A percentile compares a stretch with the other conserved stretches of the same genome.
Conservation (phyloP, 2,113 vertebrate genomes). For the Myiopsitta monachus region DNA sequence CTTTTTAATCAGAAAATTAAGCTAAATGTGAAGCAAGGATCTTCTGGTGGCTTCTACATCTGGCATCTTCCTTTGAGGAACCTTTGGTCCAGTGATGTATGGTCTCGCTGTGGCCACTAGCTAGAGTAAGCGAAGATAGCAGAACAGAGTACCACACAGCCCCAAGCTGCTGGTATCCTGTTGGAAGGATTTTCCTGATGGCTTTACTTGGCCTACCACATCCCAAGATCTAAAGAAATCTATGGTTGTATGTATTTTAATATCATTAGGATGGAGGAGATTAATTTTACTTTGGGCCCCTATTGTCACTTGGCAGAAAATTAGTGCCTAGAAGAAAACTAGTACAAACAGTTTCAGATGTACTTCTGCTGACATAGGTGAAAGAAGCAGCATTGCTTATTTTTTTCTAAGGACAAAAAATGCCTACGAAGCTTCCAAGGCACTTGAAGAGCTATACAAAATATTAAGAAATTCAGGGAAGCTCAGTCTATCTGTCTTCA, state of each 20-base stretch:
- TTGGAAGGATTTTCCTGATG: background rate
- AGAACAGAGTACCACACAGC: background rate
- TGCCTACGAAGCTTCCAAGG: background rate
- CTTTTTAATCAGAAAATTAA: background rate
- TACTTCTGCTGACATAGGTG: background rate
- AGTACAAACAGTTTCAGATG: fast-evolving
- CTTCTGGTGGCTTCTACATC: background rate
- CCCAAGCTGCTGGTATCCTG: background rate
- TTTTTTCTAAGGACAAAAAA: background rate
- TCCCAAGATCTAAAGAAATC: background rate
- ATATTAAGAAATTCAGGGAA: background rate
- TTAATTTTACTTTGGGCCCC: background rate
- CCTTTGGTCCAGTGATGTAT: fast-evolving
- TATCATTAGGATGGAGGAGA: background rate
- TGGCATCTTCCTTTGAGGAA: background rate
- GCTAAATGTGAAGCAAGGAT: background rate
- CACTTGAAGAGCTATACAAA: background rate
- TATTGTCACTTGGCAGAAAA: background rate
- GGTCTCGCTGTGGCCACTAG: background rate
- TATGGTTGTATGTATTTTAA: background rate
- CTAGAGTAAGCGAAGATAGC: no score
- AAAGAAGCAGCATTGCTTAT: background rate
- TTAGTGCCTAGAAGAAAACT: background rate
- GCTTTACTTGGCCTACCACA: background rate
- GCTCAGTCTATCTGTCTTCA: background rate